These are phyloP conservation scores for Trachops cirrhosus DNA, from an alignment of 2,797 vertebrate genomes.

Conservation along the genomic window DNA sequence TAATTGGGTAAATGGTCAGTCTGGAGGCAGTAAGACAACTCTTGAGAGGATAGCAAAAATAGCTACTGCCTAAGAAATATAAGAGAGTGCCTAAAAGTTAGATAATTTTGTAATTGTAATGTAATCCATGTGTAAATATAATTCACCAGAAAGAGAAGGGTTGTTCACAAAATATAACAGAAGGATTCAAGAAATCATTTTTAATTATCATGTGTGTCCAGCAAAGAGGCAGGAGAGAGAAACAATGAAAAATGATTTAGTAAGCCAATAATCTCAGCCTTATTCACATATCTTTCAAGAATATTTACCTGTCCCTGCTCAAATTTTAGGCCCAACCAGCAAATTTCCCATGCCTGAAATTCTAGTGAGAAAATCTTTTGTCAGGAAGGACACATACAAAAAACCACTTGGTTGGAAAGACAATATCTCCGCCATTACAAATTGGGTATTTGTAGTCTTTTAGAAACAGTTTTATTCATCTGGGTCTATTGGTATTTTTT, in stretches of 20 bases:
- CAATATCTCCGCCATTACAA: neutral
- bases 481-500: neutral
- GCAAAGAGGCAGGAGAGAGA: neutral
- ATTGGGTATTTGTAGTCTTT: neutral
- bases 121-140: neutral
- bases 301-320: neutral
- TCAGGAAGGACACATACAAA: too few relatives aligned
- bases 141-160: neutral
- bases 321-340: neutral
- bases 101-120: neutral
- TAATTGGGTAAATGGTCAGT: neutral
- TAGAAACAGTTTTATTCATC: neutral
- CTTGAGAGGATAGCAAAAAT: neutral
- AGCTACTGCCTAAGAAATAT: neutral
- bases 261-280: too few relatives aligned
- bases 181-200: neutral
- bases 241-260: neutral
- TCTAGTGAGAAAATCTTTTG: neutral
- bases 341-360: neutral
- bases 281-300: neutral
- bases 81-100: neutral
- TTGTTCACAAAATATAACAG: neutral
- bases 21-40: neutral
- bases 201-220: neutral
- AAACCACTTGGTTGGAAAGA: neutral